Conservation (phyloP, 1,140 invertebrate species). For the Globodera rostochiensis region DNA sequence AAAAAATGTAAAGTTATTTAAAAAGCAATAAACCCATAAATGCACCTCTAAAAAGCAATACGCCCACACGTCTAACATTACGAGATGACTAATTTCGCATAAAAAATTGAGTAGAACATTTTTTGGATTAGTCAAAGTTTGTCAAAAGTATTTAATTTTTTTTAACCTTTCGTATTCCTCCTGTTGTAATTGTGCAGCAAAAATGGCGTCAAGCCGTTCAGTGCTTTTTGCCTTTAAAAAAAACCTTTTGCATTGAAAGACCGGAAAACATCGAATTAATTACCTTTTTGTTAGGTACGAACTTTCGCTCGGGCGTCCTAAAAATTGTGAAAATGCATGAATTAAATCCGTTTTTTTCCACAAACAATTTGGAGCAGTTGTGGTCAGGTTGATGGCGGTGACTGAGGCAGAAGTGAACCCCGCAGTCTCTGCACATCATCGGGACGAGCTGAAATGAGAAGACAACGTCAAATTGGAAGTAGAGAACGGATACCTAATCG, state of each 20-base stretch:
- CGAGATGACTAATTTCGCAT: too few relatives aligned
- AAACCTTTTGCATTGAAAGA: not conserved
- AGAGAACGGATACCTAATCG: not conserved
- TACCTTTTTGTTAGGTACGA: not conserved
- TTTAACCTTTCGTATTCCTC: slow-evolving; percentile 24
- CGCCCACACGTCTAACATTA: too few relatives aligned
- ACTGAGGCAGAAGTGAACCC: slow-evolving; percentile 19
- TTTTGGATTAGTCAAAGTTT: too few relatives aligned
- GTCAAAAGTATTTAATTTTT: not conserved
- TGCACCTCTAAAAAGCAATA: too few relatives aligned
- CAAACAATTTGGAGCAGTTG: not conserved
- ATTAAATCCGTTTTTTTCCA: not conserved
- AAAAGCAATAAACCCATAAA: too few relatives aligned
- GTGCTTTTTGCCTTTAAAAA: slow-evolving; percentile 1
- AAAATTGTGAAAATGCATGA: not conserved
- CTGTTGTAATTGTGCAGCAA: slow-evolving; percentile 19
- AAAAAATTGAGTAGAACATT: too few relatives aligned
- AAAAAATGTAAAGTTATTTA: too few relatives aligned
- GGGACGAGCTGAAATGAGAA: not conserved
- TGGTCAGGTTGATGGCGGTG: slow-evolving; percentile 24
- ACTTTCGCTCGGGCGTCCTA: not conserved
- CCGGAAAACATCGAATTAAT: not conserved
- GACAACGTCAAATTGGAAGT: not conserved
- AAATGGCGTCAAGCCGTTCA: slow-evolving; percentile 15
- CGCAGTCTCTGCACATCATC: slow-evolving; percentile 16